Conservation (phyloP, 2,888 invertebrate genomes). For the Drosophila flavopinicola region DNA sequence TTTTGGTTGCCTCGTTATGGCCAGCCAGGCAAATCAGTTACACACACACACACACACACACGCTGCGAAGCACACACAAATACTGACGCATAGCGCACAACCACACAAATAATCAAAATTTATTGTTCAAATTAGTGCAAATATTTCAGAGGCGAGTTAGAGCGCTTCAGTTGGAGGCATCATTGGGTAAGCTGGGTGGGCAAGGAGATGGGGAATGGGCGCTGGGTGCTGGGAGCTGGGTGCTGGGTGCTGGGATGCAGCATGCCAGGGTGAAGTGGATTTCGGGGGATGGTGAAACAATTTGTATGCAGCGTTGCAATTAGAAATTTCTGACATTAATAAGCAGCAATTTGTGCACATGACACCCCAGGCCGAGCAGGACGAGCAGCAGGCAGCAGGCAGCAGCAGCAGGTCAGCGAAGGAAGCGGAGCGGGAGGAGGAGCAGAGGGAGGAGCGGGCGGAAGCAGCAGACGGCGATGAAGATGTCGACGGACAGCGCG, state of each 20-base stretch:
- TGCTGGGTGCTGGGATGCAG: neutral
- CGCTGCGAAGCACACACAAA: constrained; percentile 3
- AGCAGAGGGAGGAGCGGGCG: neutral
- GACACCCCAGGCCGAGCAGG: constrained; percentile 46
- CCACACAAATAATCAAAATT: constrained; percentile 72
- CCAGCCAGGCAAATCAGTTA: constrained; percentile 48
- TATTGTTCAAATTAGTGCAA: constrained; percentile 73
- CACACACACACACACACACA: constrained; percentile 12
- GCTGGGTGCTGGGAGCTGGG: neutral
- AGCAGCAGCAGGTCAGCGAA: neutral
- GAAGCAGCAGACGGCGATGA: neutral
- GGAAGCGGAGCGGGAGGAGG: neutral
- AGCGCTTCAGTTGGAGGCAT: constrained; percentile 6
- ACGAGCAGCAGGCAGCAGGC: constrained; percentile 3
- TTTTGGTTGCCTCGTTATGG: constrained; percentile 37
- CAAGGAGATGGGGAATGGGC: neutral
- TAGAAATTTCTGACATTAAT: constrained; percentile 76
- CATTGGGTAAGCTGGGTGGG: neutral
- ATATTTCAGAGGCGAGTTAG: constrained; percentile 62
- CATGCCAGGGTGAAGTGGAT: too few relatives aligned
- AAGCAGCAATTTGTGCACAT: constrained; percentile 76
- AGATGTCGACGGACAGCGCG: constrained; percentile 3
- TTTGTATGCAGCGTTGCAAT: constrained; percentile 73
- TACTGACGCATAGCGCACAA: constrained; percentile 9
- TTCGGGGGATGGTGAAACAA: constrained; percentile 37